Base-by-base conservation (phyloP, 2,113 vertebrate species). In the Lucifuga dentata region DNA sequence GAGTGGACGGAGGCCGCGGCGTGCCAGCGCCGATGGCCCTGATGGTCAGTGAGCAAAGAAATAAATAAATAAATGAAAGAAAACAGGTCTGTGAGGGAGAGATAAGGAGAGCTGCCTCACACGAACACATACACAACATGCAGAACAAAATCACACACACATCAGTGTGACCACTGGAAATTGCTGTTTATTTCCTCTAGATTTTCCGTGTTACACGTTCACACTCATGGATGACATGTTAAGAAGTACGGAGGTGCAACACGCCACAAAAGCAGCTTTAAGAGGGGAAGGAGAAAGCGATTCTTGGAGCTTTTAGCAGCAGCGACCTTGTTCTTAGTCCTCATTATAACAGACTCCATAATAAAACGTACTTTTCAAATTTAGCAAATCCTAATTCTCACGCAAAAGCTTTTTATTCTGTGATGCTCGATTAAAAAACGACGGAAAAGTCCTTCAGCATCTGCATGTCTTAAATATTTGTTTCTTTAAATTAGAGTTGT, bases 261-360 rank as follows among this genome's bases (percentile, higher is more conserved):
- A 72, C 75, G 40, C 36, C 64, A 63, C 67, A 73, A 43, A 20
- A 19, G 35, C 50, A 78, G 58, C 62, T 69, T 39, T 46, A 68
- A 8, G 32, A 70, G 68, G 57, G 62, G 69, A 58, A 59, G 77
- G 75, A 76, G 69, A 73, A 53, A 63, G 76, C 73, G 58, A 75
- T 64, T 77, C 76, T 70, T 64, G 61, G 49, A 69, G 83, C 75
- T 73, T 73, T 59, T 57, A 76, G 81, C 68, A 73, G 82, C 71
- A 45, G 55, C 88, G 91, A 91, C 92, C 90, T 93, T 91, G 90
- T 76, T 73, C 69, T 92, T 90, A 92, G 91, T 89, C 83, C 76
- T 89, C 83, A 85, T 86, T 86, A 87, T 78, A 84, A 78, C 72
- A 70, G 20, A 45, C 78, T 76, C 45, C 44, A 61, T 70, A 70